Evolutionary conservation across 2,888 invertebrate species (phyloP).

Genomic region (Volucella inflata): DNA sequence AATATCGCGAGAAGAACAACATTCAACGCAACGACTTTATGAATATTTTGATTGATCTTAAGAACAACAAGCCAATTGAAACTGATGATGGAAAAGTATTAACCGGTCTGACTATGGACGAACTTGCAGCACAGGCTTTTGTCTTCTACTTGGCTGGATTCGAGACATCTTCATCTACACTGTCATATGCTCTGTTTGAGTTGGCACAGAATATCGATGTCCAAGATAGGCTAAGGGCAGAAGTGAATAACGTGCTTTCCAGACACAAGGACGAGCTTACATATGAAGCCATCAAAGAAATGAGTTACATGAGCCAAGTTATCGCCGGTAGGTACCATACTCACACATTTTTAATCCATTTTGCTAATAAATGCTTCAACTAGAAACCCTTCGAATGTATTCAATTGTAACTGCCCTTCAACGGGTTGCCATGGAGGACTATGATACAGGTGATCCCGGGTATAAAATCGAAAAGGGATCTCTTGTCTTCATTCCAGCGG

Average conservation of each 20-base stretch:
- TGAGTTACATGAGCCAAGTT: slow-evolving; percentile 84
- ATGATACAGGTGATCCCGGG: slow-evolving; percentile 84
- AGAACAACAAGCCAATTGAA: slow-evolving; percentile 77
- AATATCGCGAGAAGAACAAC: slow-evolving; percentile 80
- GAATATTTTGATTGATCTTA: slow-evolving; percentile 83
- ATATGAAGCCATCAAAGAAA: slow-evolving; percentile 84
- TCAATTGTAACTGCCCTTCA: slow-evolving; percentile 85
- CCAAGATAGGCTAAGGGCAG: slow-evolving; percentile 83
- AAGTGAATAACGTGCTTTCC: slow-evolving; percentile 82
- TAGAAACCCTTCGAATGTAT: slow-evolving; percentile 86
- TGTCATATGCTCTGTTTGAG: slow-evolving; percentile 84
- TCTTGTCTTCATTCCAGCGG: slow-evolving; percentile 77
- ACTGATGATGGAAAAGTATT: slow-evolving; percentile 35
- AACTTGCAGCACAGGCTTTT: slow-evolving; percentile 85
- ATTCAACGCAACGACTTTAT: slow-evolving; percentile 84
- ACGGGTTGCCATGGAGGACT: slow-evolving; percentile 84
- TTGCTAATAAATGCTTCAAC: slow-evolving; percentile 3
- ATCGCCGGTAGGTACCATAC: slow-evolving; percentile 81
- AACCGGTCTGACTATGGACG: slow-evolving; percentile 80
- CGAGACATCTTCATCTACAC: slow-evolving; percentile 85
- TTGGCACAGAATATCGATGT: slow-evolving; percentile 84
- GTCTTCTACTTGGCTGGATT: slow-evolving; percentile 85
- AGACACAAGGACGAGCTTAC: slow-evolving; percentile 81
- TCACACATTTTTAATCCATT: background rate
- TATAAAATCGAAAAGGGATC: slow-evolving; percentile 84